Evolutionary conservation across 1,140 invertebrate species (phyloP), one percentile per base, ranked within the genome.

Genomic region (Drosophila lowei): DNA sequence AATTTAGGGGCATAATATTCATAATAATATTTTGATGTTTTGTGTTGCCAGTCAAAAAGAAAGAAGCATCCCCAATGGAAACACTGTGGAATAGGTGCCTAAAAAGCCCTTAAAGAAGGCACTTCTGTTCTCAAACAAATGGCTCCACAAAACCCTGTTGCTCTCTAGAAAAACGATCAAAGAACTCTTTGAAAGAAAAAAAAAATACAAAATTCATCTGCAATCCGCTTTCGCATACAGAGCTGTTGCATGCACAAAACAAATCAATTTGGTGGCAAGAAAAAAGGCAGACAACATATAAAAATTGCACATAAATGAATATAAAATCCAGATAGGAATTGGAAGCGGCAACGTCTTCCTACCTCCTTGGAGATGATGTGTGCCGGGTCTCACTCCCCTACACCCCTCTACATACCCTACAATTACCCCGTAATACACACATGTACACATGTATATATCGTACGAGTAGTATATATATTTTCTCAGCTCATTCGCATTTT

Each of bases 261-360:
- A 68, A 68, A 67, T 68, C 52, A 68, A 68, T 68, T 68, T 57
- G 68, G 34, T 42, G 43, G 25, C 23, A 41, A 43, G 49, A 57
- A 34, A 66, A 15, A 68, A 47, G 38, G 47, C 54, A 68, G 67
- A 55, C 66, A 55, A 9, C 28, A 67, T 64, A 64, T 18, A 58
- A 44, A 67, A 56, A 56, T 56, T 48, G 66, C 64, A 68, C 52
- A 68, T 68, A 57, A 68, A 68, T 68, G 52, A 68, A 68, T 68
- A 68, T 57, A 34, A 68, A 68, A 68, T 68, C 43, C 50, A 57
- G 63, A 57, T 50, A 47, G 54, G 47, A 54, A 18, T 63, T 15
- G 53, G 42, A 48, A 25, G 30, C 44, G 46, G 56, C 15, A 16
- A 18, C 46, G 16, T 48, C 43, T 47, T 18, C 63, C 34, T 38